Evolutionary conservation across 2,113 vertebrate species (phyloP).

Genomic region (Erinaceus europaeus): DNA sequence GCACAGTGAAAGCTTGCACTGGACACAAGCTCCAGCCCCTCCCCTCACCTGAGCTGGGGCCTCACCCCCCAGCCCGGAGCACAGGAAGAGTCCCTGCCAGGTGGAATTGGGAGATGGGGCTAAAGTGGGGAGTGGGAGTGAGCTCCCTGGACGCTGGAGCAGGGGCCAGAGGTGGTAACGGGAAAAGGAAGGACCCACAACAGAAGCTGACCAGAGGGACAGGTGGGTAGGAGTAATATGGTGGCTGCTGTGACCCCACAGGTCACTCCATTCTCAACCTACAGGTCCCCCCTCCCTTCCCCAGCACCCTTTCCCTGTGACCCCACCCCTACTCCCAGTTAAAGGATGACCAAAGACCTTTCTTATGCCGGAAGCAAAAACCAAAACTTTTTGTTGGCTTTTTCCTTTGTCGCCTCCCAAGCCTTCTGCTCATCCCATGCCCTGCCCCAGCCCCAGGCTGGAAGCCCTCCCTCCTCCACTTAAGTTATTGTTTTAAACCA

Average conservation of each 20-base stretch:
- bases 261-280: not conserved
- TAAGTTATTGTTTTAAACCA: conserved; percentile 81
- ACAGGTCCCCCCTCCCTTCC: not conserved
- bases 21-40: not conserved
- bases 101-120: not conserved
- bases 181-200: not conserved
- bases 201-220: not conserved
- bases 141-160: not conserved
- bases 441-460: conserved; percentile 36
- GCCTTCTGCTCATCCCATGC: not conserved
- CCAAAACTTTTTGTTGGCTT: conserved; percentile 72
- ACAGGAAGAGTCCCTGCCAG: not conserved
- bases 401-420: conserved; percentile 65
- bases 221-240: not conserved
- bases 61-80: not conserved
- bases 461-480: conserved; percentile 60
- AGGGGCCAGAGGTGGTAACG: not conserved
- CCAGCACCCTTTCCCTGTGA: not conserved
- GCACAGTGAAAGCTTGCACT: too few relatives aligned
- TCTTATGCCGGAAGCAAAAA: conserved; percentile 77
- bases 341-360: conserved; percentile 78
- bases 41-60: not conserved
- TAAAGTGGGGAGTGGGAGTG: too few relatives aligned
- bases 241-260: not conserved
- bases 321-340: too few relatives aligned